Evolutionary conservation across 2,797 vertebrate genomes (phyloP).

Genomic region (Orestias chungarensis): DNA sequence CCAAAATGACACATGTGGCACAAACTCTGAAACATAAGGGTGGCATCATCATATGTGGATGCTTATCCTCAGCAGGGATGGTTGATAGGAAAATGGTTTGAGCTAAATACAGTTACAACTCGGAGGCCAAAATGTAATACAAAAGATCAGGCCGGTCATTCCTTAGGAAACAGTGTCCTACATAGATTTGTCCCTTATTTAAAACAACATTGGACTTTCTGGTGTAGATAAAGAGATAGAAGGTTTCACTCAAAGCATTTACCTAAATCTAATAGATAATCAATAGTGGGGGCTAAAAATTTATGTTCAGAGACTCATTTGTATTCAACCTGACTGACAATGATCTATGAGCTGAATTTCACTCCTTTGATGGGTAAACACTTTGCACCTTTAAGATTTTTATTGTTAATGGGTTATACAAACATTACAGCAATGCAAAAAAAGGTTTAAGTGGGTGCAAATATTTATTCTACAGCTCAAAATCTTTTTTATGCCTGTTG

Average conservation of each 20-base stretch:
- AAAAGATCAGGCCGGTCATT: neutral
- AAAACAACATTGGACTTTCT: neutral
- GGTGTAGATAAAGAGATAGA: neutral
- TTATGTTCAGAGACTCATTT: neutral
- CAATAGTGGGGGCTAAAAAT: neutral
- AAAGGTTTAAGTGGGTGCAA: neutral
- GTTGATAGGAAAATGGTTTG: neutral
- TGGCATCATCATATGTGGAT: neutral
- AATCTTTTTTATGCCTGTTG: conserved; percentile 5
- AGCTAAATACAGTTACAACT: neutral
- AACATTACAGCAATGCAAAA: neutral
- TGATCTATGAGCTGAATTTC: neutral
- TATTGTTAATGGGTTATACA: neutral
- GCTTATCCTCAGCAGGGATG: neutral
- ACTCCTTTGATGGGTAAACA: neutral
- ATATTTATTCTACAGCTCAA: neutral
- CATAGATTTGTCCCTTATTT: no score
- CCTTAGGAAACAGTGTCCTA: neutral
- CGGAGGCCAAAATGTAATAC: neutral
- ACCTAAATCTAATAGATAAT: neutral
- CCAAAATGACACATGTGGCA: neutral
- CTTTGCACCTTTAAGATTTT: neutral
- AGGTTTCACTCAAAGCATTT: neutral
- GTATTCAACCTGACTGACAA: neutral
- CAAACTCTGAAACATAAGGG: neutral